Percentiles rank a stretch among this genome's conserved stretches.
Evolutionary conservation across 2,797 vertebrate genomes (phyloP).

Genomic region (Brachymystax lenok): DNA sequence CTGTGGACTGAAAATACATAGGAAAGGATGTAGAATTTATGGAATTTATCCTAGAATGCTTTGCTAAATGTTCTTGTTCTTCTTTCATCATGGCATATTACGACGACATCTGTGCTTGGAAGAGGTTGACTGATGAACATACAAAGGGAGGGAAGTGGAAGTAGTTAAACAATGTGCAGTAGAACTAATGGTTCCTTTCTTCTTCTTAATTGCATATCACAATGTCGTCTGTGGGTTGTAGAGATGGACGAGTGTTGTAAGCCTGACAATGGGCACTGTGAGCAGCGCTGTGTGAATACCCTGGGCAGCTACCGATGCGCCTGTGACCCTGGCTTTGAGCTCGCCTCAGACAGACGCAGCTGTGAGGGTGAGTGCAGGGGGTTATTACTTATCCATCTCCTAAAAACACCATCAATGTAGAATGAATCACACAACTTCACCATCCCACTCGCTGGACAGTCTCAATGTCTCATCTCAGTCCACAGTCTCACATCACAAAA

Average conservation of each 20-base stretch:
- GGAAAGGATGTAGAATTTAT: neutral
- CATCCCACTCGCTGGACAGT: neutral
- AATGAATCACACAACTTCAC: neutral
- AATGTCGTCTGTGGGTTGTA: conserved; percentile 47
- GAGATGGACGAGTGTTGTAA: conserved; percentile 93
- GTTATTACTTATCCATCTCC: neutral
- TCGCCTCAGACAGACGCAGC: conserved; percentile 87
- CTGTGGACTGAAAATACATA: neutral
- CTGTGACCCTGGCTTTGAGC: conserved; percentile 93
- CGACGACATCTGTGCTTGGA: neutral
- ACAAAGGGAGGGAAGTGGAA: neutral
- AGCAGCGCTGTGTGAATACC: conserved; percentile 94
- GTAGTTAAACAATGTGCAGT: neutral
- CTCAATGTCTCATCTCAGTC: neutral
- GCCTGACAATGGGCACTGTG: conserved; percentile 87
- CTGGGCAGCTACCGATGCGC: conserved; percentile 95
- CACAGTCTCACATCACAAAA: neutral
- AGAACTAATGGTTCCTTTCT: neutral
- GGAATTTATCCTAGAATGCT: neutral
- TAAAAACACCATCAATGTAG: neutral
- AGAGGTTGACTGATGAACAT: neutral
- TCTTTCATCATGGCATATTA: neutral
- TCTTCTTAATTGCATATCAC: neutral
- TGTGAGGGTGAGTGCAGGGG: conserved; percentile 85
- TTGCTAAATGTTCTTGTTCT: neutral